Conservation (phyloP, 2,797 vertebrate genomes). For the Acanthornis magna region DNA sequence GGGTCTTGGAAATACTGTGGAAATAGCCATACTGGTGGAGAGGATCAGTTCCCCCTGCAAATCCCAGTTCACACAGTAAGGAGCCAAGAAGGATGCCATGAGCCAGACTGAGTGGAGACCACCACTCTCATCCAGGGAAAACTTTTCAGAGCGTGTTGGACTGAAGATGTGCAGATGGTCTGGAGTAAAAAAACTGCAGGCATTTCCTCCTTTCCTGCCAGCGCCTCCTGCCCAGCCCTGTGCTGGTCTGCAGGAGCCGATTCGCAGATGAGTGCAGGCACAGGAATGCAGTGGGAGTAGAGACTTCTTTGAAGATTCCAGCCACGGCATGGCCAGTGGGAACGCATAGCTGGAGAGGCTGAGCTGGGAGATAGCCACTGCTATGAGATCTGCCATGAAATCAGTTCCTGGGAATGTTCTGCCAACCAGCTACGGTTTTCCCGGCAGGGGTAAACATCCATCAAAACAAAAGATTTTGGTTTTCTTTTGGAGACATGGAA, state of each 20-base stretch:
- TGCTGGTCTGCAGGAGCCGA: neutral
- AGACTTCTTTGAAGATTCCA: slow-evolving; percentile 44
- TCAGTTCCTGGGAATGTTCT: slow-evolving; percentile 47
- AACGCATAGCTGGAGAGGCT: neutral
- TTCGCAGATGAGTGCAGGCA: neutral
- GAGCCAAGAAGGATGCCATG: neutral
- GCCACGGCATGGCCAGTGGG: neutral
- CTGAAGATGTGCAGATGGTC: neutral
- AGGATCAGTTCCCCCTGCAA: neutral
- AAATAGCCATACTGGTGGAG: neutral
- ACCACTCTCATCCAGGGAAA: neutral
- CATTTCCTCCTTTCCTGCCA: slow-evolving; percentile 20
- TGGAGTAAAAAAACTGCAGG: slow-evolving; percentile 3
- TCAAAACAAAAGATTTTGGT: slow-evolving; percentile 15
- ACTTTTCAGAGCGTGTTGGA: neutral
- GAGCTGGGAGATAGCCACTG: slow-evolving; percentile 44
- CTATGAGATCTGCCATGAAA: slow-evolving; percentile 61
- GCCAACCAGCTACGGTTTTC: slow-evolving; percentile 23
- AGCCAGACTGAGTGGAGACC: neutral
- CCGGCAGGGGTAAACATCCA: neutral
- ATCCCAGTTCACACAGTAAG: neutral
- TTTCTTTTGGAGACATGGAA: neutral
- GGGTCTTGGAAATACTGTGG: neutral
- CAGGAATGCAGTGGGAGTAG: slow-evolving; percentile 59
- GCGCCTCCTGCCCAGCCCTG: neutral